phyloP scores from a whole-genome alignment of 2,113 vertebrate species.

The Geococcyx californianus region DNA sequence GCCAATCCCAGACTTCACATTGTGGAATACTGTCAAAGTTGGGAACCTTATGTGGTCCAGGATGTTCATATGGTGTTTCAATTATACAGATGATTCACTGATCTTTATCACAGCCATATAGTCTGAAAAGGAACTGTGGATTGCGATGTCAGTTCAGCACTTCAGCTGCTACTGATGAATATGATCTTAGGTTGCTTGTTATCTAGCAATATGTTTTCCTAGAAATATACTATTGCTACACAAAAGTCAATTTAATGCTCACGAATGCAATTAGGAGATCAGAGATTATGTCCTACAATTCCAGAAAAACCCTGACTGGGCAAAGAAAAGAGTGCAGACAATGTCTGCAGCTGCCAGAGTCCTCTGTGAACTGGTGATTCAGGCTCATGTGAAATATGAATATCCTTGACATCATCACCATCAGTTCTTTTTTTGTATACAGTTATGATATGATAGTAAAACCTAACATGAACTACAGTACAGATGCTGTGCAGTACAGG shows the following conservation, averaged over 20 bases:
- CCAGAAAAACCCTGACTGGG: neutral
- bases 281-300: neutral
- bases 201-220: neutral
- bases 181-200: neutral
- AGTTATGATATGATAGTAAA: neutral
- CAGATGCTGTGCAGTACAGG: neutral
- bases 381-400: neutral
- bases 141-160: neutral
- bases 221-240: neutral
- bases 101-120: neutral
- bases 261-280: neutral
- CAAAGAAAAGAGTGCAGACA: neutral
- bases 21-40: neutral
- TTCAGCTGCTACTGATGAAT: neutral
- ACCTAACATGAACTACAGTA: neutral
- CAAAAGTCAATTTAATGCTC: neutral
- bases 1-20: neutral
- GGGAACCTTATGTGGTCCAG: neutral
- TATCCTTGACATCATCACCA: neutral
- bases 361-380: neutral
- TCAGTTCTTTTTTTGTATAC: neutral
- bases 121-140: neutral
- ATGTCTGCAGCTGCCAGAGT: neutral
- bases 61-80: slow-evolving; percentile 19
- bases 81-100: slow-evolving; percentile 17